Base-by-base conservation (phyloP, 2,888 invertebrate genomes). In the Dinocampus coccinellae region DNA sequence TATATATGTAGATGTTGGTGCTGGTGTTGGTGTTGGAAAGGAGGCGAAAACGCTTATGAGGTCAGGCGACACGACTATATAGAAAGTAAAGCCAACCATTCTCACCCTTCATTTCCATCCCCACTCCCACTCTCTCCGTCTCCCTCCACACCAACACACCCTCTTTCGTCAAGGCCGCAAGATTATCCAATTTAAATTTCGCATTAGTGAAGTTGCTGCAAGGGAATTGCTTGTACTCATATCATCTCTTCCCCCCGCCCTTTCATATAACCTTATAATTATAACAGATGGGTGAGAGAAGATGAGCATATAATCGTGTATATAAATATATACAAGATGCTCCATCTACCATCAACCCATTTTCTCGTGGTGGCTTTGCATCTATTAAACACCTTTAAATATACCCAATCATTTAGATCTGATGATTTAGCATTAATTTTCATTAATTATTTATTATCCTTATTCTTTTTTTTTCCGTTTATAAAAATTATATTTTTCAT, bases 101-200 rank as follows among this genome's bases (percentile, higher is more conserved):
- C 16, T 47, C 47, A 47, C 47, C 16, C 47, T n/a, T 39, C 39
- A 39, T n/a, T n/a, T n/a, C n/a, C 36, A 36, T 39, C 39, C 11
- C 3, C 39, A 39, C 39, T 7, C 33, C 3, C 7, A 33, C 33
- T n/a, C n/a, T n/a, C 29, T 29, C 7, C 29, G 7, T 4, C 29
- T 7, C 29, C 3, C 3, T 29, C 29, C 3, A 7, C 10, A 9
- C 36, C 47, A 16, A 47, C 47, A 16, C 47, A 47, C 16, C 47
- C 57, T 66, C 36, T 11, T 53, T 53, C 34, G 57, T 39, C 66
- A 57, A 66, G 57, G 36, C 66, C 66, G 29, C 66, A 66, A 66
- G 57, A 66, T 66, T 66, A 66, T 66, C 66, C 66, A 66, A 66
- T 66, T 66, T 66, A 66, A 66, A 66, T 66, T 66, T 66, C 26